Evolutionary conservation across 2,888 invertebrate genomes (phyloP).

Genomic region (Mystacides longicornis): DNA sequence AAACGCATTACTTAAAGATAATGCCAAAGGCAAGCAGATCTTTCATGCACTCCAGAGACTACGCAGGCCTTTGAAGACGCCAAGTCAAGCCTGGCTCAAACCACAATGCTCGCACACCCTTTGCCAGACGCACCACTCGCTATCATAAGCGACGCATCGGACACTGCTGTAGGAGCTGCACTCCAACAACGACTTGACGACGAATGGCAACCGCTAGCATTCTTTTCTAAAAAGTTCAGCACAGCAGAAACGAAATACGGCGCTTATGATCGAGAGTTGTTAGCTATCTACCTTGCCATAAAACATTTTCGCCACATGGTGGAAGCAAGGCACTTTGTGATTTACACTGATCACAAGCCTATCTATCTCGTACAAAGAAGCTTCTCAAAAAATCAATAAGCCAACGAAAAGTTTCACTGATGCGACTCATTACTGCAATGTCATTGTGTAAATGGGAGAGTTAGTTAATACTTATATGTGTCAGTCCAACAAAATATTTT

Average conservation of each 20-base stretch:
- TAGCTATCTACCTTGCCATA: slow-evolving; percentile 24
- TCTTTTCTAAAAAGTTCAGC: slow-evolving; percentile 18
- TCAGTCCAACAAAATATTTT: neutral
- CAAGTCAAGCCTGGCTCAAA: slow-evolving; percentile 18
- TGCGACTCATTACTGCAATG: too few species aligned
- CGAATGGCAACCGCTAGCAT: slow-evolving; percentile 21
- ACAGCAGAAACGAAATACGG: slow-evolving; percentile 22
- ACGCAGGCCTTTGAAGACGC: slow-evolving; percentile 21
- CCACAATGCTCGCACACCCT: slow-evolving; percentile 13
- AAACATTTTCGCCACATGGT: slow-evolving; percentile 24
- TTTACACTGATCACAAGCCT: slow-evolving; percentile 28
- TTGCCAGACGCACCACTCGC: slow-evolving; percentile 2
- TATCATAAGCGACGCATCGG: slow-evolving; percentile 14
- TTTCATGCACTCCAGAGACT: slow-evolving; percentile 23
- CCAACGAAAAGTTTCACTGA: too few species aligned
- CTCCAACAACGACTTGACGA: slow-evolving; percentile 16
- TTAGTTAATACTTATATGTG: too few species aligned
- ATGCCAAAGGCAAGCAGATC: slow-evolving; percentile 26
- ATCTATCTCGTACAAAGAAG: too few species aligned
- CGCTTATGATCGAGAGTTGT: slow-evolving; percentile 26
- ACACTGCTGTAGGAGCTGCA: slow-evolving; percentile 13
- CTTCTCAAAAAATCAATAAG: too few species aligned
- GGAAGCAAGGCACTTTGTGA: slow-evolving; percentile 17
- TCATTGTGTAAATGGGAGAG: too few species aligned
- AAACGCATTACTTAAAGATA: slow-evolving; percentile 23